Base-by-base conservation (phyloP, 2,113 vertebrate species). In the Scophthalmus maximus region DNA sequence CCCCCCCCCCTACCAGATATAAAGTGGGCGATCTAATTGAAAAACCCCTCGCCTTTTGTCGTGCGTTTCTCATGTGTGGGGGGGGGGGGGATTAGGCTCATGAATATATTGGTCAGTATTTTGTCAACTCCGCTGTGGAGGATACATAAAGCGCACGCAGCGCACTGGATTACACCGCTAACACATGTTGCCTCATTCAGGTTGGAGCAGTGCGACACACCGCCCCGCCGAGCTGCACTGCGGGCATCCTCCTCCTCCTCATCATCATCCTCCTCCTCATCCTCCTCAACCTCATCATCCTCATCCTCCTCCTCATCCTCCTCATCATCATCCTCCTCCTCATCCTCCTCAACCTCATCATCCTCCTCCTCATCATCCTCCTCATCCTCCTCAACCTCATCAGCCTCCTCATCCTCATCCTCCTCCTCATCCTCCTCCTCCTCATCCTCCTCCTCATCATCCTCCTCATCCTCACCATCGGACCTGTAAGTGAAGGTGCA, bases 21-120 rank as follows among this genome's bases (percentile, higher is more conserved):
- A 92, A 90, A 92, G 91, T 93, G 89, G 85, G 67, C 14, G 91
- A 88, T 88, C 90, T 93, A 90, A 92, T 93, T 93, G 88, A 90
- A 93, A n/a, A 92, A 89, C 65, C 87, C 87, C 83, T 85, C 78
- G 80, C 5, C 88, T 87, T 91, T 93, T 93, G 92, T 93, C 69
- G 67, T 34, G 47, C 70, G 76, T 87, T 89, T 92, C 89, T 82
- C 86, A 87, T 84, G 87, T 88, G 86, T 9, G 44, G 81, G 72
- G 89, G 89, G 90, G 84, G 44, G 44, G 81, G 78, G 91, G 90
- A 92, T 92, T 91, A 92, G 53, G 81, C 86, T 92, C 90, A 90
- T 93, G 91, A 92, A 92, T 92, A 91, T 92, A 92, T n/a, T 89
- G 85, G 86, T 78, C 82, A 79, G 83, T 90, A 91, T 92, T 92